Conservation (phyloP, 2,888 invertebrate genomes). For the Brachypterus glaber region DNA sequence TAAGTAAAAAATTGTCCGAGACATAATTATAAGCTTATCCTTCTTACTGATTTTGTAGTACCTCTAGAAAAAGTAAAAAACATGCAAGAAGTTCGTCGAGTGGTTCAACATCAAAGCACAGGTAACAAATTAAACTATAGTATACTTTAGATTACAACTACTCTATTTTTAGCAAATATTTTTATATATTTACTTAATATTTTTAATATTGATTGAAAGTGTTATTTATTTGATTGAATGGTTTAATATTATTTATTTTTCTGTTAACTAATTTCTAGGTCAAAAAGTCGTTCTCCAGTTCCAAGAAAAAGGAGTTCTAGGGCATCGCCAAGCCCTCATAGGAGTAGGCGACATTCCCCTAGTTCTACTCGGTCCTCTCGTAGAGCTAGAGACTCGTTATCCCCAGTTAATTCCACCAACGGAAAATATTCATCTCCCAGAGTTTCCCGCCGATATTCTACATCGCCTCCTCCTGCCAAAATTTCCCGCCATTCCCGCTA, state of each 20-base stretch:
- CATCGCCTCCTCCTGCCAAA: conserved; percentile 31
- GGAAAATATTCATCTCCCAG: conserved; percentile 36
- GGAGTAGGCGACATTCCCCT: conserved; percentile 38
- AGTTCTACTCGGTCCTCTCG: conserved; percentile 31
- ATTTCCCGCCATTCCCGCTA: conserved; percentile 28
- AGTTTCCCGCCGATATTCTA: conserved; percentile 25
- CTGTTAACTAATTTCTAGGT: conserved; percentile 29
- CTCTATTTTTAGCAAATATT: conserved; percentile 1
- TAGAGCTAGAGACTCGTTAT: conserved; percentile 32
- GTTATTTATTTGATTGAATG: conserved; percentile 1
- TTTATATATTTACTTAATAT: not conserved
- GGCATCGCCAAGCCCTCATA: conserved; percentile 37
- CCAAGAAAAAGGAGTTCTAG: conserved; percentile 34
- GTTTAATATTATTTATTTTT: not conserved
- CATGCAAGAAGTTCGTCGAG: conserved; percentile 39
- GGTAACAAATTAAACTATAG: conserved; percentile 31
- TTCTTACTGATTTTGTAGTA: conserved; percentile 36
- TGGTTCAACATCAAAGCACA: conserved; percentile 38
- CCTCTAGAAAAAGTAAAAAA: conserved; percentile 41
- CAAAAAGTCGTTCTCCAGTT: conserved; percentile 38
- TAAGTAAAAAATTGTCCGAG: too few species aligned
- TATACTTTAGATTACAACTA: conserved; percentile 14
- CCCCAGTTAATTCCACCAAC: conserved; percentile 34
- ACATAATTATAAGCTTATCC: conserved; percentile 19
- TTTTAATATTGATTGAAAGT: not conserved